These are phyloP conservation scores for Labroides dimidiatus DNA, from an alignment of 2,797 vertebrate species.

Conservation along the genomic window DNA sequence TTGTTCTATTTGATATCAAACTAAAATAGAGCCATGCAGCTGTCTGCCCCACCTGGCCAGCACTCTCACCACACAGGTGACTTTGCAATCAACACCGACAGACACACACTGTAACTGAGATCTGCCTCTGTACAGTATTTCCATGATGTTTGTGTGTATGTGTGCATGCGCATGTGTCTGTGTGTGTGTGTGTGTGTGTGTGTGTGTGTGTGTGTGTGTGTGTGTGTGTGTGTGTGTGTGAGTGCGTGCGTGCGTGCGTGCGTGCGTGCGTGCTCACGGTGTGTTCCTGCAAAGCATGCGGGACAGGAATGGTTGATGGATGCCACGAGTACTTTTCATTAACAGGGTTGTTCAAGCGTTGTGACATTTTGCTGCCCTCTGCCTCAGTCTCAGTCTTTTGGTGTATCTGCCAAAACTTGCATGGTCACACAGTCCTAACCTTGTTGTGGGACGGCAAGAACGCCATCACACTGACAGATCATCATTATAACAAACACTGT, in stretches of 20 bases:
- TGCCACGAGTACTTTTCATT: slow-evolving; percentile 58
- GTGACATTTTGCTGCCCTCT: slow-evolving; percentile 66
- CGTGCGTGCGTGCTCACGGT: too few relatives aligned
- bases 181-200: slow-evolving; percentile 12
- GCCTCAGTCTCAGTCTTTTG: slow-evolving; percentile 4
- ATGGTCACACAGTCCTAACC: slow-evolving; percentile 52
- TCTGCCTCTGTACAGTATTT: slow-evolving; percentile 21
- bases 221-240: slow-evolving; percentile 4
- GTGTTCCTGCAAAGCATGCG: slow-evolving; percentile 39
- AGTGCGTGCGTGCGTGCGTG: slow-evolving; percentile 10
- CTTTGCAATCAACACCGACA: slow-evolving; percentile 54
- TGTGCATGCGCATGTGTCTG: not conserved
- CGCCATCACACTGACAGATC: slow-evolving; percentile 13
- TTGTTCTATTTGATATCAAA: slow-evolving; percentile 62
- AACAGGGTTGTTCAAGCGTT: slow-evolving; percentile 43
- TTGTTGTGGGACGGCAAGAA: slow-evolving; percentile 40
- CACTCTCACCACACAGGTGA: slow-evolving; percentile 68
- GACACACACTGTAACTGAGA: slow-evolving; percentile 36
- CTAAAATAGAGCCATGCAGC: slow-evolving; percentile 74
- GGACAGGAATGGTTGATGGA: slow-evolving; percentile 36
- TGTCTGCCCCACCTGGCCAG: slow-evolving; percentile 66
- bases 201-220: slow-evolving; percentile 8
- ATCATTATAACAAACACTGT: slow-evolving; percentile 41
- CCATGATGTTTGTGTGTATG: slow-evolving; percentile 12
- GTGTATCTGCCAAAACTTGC: slow-evolving; percentile 48